Percentiles rank a stretch among this genome's conserved stretches.
phyloP scores from a whole-genome alignment of 2,797 vertebrate genomes.

The Melopsittacus undulatus region DNA sequence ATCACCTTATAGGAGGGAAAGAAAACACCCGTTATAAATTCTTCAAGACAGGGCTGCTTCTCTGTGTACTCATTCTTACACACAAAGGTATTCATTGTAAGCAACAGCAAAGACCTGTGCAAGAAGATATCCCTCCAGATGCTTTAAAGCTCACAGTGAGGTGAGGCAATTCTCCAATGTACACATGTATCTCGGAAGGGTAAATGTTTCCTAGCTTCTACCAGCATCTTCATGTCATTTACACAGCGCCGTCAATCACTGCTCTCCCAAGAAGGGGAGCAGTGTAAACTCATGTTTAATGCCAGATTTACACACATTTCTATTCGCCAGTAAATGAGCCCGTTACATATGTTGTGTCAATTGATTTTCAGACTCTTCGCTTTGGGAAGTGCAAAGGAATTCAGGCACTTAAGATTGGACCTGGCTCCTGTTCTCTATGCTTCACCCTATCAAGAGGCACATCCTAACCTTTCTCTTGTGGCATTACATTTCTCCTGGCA shows the following conservation, averaged over 20 bases:
- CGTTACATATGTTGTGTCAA: conserved; percentile 65
- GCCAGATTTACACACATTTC: conserved; percentile 65
- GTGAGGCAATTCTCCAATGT: conserved; percentile 64
- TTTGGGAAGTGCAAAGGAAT: not conserved
- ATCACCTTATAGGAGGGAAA: not conserved
- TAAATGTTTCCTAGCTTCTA: conserved; percentile 68
- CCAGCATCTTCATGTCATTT: conserved; percentile 52
- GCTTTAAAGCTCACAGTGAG: not conserved
- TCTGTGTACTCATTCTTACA: not conserved
- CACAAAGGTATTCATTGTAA: not conserved
- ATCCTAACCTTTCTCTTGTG: not conserved
- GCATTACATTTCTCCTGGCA: not conserved
- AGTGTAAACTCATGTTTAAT: conserved; percentile 65
- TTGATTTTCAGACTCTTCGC: conserved; percentile 33
- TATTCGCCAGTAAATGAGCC: conserved; percentile 51
- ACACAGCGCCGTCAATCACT: conserved; percentile 68
- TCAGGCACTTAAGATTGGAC: not conserved
- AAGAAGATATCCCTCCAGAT: conserved; percentile 30
- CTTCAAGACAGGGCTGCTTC: not conserved
- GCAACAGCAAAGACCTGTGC: not conserved
- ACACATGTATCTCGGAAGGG: conserved; percentile 44
- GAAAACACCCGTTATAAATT: not conserved
- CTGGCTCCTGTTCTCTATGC: not conserved
- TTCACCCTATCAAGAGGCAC: not conserved
- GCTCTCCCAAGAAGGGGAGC: conserved; percentile 51